These are phyloP conservation scores for Dolichopus griseipennis DNA, from an alignment of 2,888 invertebrate species.

Conservation along the genomic window DNA sequence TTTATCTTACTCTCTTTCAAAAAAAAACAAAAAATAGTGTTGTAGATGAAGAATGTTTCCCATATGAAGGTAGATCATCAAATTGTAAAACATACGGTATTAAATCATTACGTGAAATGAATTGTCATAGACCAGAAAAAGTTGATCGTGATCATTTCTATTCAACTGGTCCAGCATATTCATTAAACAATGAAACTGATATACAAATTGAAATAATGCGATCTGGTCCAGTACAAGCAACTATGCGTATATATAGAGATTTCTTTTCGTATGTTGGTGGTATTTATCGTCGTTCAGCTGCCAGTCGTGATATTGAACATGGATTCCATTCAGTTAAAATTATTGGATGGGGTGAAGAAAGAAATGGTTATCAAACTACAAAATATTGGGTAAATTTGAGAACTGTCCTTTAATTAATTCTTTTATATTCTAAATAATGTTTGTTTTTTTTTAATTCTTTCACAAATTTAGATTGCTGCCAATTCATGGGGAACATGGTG, in stretches of 20 bases:
- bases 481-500: constrained; percentile 90
- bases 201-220: constrained; percentile 86
- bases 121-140: constrained; percentile 47
- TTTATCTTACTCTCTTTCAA: too few relatives aligned
- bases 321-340: constrained; percentile 87
- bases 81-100: constrained; percentile 55
- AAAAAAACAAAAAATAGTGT: constrained; percentile 52
- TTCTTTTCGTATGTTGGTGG: constrained; percentile 86
- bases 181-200: constrained; percentile 65
- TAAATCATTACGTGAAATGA: constrained; percentile 41
- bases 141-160: constrained; percentile 54
- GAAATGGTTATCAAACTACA: constrained; percentile 46
- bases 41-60: constrained; percentile 78
- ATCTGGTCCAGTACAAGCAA: constrained; percentile 91
- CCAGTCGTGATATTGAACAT: constrained; percentile 49
- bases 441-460: constrained; percentile 7
- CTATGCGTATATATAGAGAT: constrained; percentile 83
- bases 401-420: not conserved
- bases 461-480: constrained; percentile 63
- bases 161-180: constrained; percentile 67
- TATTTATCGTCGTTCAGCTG: constrained; percentile 61
- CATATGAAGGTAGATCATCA: constrained; percentile 58
- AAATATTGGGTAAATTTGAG: constrained; percentile 73
- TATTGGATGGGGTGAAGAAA: constrained; percentile 84
- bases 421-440: not conserved